A percentile compares a stretch with the other conserved stretches of the same genome.
Conservation (phyloP, 1,140 invertebrate species). For the Cyclina sinensis region DNA sequence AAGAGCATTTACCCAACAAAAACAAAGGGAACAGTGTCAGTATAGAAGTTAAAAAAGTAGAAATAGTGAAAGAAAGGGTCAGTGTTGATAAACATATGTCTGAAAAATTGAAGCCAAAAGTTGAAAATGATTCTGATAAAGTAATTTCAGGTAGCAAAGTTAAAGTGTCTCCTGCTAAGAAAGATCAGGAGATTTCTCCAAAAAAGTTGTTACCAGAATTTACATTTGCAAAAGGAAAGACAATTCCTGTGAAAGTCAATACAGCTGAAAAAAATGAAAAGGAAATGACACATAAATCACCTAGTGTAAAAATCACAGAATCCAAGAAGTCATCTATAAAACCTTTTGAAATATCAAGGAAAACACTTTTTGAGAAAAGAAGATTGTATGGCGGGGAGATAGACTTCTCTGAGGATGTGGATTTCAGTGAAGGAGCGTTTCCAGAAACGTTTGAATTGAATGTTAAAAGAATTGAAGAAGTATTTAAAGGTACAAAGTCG, state of each 20-base stretch:
- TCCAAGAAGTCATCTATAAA: slow-evolving; percentile 37
- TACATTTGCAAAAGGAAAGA: background rate
- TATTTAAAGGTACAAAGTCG: slow-evolving; percentile 39
- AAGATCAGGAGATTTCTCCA: background rate
- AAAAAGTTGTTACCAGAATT: background rate
- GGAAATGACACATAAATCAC: slow-evolving; percentile 6
- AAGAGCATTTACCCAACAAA: background rate
- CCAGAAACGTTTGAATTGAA: slow-evolving; percentile 53
- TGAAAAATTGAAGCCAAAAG: background rate
- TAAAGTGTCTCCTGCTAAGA: background rate
- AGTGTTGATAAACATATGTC: background rate
- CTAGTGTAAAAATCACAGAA: slow-evolving; percentile 51
- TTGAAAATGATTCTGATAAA: background rate
- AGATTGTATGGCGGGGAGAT: slow-evolving; percentile 58
- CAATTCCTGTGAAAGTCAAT: background rate
- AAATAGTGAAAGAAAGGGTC: background rate
- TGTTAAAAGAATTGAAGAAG: slow-evolving; percentile 60
- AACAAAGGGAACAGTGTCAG: background rate
- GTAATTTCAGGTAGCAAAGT: background rate
- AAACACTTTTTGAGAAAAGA: slow-evolving; percentile 46
- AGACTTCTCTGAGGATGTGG: slow-evolving; percentile 55
- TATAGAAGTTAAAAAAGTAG: background rate
- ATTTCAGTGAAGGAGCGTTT: slow-evolving; percentile 56
- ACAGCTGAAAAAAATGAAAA: background rate
- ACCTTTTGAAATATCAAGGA: slow-evolving; percentile 59